phyloP scores from a whole-genome alignment of 64 coral and sea anemone genomes.

The Actinia tenebrosa region DNA sequence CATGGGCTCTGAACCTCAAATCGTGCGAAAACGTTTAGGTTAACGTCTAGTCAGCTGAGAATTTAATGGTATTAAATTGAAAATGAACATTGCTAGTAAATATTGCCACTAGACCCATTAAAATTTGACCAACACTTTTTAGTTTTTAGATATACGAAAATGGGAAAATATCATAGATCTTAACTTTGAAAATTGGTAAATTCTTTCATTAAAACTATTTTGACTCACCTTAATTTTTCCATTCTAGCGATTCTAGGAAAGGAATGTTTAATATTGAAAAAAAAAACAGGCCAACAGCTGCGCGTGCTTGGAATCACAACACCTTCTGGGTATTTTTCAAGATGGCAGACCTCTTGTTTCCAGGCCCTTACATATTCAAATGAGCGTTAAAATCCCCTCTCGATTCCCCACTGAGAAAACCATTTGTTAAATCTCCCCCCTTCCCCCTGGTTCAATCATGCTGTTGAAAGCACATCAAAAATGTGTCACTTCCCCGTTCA shows the following conservation, averaged over 20 bases:
- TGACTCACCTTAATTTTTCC: not conserved
- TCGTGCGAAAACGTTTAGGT: no score
- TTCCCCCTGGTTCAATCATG: not conserved
- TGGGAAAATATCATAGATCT: no score
- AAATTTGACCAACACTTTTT: no score
- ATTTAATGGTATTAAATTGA: no score
- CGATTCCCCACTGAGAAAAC: not conserved
- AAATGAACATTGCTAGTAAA: no score
- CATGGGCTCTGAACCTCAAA: no score
- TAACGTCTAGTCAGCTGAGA: no score
- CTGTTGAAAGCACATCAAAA: not conserved
- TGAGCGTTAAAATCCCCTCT: not conserved
- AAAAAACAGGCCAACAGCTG: not conserved
- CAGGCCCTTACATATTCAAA: not conserved
- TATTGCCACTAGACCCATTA: no score
- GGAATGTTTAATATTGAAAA: not conserved
- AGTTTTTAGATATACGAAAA: no score
- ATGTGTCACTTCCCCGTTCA: not conserved
- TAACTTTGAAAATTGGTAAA: not conserved
- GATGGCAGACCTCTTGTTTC: not conserved
- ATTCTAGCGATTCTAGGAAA: not conserved
- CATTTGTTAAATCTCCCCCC: not conserved
- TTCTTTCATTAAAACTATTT: not conserved
- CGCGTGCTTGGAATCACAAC: not conserved
- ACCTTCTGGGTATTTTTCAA: not conserved